Evolutionary conservation across 2,797 vertebrate species (phyloP), one percentile per base, ranked within the genome.

Genomic region (Heterohyrax brucei): DNA sequence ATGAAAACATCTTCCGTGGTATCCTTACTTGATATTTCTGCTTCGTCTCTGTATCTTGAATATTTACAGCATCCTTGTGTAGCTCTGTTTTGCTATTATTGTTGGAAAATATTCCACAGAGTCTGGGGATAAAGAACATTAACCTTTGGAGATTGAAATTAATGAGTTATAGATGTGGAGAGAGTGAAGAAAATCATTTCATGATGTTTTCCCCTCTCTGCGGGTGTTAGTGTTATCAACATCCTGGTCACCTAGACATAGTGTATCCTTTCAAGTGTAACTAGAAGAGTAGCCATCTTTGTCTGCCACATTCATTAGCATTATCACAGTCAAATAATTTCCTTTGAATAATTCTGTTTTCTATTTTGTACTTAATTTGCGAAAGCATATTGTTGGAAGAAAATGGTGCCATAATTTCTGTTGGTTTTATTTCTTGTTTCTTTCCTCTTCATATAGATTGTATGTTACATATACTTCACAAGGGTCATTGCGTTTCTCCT

Each of bases 401-500:
- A 80, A 73, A n/a, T 0, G 0, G 1, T 76, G 85, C 84, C 81
- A 0, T 81, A 26, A 48, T 62, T 70, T 96, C 53, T 88, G 6
- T 2, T 66, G 83, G n/a, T 10, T 50, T 91, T 86, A 53, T 64
- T 75, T 64, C 76, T 56, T 39, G 5, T 91, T 9, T 86, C 81
- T 89, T 86, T 59, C 26, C 30, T 72, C 70, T 93, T 81, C 83
- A 48, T 75, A 1, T 75, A 99, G 99, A 99, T 99, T 39, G 99
- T 99, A 18, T 99, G 99, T 98, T 99, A 99, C 94, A 99, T 99
- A 96, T 99, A 99, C 98, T 99, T 99, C 98, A 99, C 99, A 82
- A 98, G 98, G 95, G 99, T 99, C 97, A 99, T 99, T 56, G 99
- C 99, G 21, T 99, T 99, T 95, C 98, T 99, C 96, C 99, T 99